Evolutionary conservation across 2,888 invertebrate species (phyloP), one percentile per base, ranked within the genome.

Genomic region (Gymnocheta viridis): DNA sequence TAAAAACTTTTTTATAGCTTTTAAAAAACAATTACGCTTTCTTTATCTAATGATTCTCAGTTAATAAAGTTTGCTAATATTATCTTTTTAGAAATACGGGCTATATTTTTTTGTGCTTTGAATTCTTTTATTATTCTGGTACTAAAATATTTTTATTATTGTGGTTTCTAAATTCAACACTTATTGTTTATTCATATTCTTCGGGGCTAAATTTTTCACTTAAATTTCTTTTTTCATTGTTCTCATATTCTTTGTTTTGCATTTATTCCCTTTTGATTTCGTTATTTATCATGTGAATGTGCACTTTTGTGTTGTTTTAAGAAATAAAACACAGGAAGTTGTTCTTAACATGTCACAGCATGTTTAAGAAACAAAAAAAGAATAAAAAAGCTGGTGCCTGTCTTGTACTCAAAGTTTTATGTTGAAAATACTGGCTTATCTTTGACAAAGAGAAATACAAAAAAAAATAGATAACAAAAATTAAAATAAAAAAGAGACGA

Each of bases 331-430:
- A 60, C 38, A 19, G 44, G 19, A 79, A 83, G 74, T 80, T 77
- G 72, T 67, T 51, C 70, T 72, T 67, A 84, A 77, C 60, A 77
- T 84, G 83, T 84, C 80, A 81, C 77, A 81, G 76, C 80, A 84
- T 81, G 77, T 81, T 77, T 84, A 62, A n/a, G n/a, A n/a, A n/a
- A 66, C 32, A 60, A 82, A 41, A 6, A n/a, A 17, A 67, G 32
- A 7, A 27, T 54, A 62, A 72, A 54, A 44, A 62, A 17, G 19
- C 56, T 19, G 38, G 14, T 58, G 51, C 56, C 76, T 60, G 29
- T 60, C 38, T 70, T 32, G 32, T 7, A 56, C 38, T 74, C 22
- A 24, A 58, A 29, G 32, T 56, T 76, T 66, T 56, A 29, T 62
- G 27, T 27, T 41, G 4, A 56, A 56, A 70, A 44, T 5, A 14